A percentile compares a stretch with the other conserved stretches of the same genome.
Evolutionary conservation across 2,888 invertebrate genomes (phyloP).

Genomic region (Leptogaster cylindrica): DNA sequence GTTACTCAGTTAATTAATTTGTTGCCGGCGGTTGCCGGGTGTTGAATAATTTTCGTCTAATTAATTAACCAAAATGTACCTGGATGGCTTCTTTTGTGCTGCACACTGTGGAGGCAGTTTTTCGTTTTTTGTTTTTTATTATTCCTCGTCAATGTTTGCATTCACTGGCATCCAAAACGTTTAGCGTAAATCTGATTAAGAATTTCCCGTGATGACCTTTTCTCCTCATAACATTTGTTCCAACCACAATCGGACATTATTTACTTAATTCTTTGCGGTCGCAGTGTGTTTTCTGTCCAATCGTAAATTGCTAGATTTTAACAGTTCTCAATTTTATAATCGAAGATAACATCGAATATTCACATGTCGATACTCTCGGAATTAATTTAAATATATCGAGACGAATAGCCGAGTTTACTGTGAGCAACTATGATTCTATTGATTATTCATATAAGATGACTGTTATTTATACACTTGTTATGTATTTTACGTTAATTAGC

Average conservation of each 20-base stretch:
- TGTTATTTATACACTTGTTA: conserved; percentile 35
- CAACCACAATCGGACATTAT: no score
- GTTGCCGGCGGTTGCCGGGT: conserved; percentile 23
- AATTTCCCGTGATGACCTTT: background rate
- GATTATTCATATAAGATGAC: conserved; percentile 21
- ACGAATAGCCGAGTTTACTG: background rate
- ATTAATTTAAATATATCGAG: conserved; percentile 10
- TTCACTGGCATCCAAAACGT: no score
- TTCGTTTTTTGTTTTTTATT: no score
- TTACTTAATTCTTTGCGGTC: background rate
- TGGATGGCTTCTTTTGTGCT: background rate
- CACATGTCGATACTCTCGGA: conserved; percentile 22
- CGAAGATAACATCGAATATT: conserved; percentile 26
- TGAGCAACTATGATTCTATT: background rate
- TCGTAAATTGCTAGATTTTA: conserved; percentile 35
- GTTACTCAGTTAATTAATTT: conserved; percentile 33
- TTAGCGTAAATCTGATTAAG: background rate
- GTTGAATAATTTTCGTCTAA: conserved; percentile 38
- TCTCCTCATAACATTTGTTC: no score
- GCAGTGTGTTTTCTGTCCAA: background rate
- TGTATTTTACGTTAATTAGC: conserved; percentile 37
- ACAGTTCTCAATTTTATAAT: conserved; percentile 23
- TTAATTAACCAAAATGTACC: conserved; percentile 13
- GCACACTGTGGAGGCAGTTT: no score
- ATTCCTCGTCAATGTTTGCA: no score